A percentile compares a stretch with the other conserved stretches of the same genome.
Conservation (phyloP, 2,888 invertebrate species). For the Agrotis clavis region DNA sequence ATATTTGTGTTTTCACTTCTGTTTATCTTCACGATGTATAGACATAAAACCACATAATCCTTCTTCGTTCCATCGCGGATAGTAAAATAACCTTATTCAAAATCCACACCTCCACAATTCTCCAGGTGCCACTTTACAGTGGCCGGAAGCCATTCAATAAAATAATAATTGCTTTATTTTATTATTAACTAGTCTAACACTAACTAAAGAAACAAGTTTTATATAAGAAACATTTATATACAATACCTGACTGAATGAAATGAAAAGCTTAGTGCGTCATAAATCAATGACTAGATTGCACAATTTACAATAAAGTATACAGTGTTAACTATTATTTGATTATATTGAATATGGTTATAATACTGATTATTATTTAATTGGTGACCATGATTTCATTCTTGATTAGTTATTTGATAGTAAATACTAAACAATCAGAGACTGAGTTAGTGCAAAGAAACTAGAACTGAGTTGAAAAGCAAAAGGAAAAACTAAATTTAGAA, state of each 20-base stretch:
- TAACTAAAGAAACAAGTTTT: not conserved
- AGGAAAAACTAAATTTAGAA: not conserved
- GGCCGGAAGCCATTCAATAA: slow-evolving; percentile 1
- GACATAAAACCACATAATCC: too few species aligned
- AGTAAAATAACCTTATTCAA: not conserved
- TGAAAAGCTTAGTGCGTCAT: slow-evolving; percentile 19
- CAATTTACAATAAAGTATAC: slow-evolving; percentile 39
- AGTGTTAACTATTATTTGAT: slow-evolving; percentile 53
- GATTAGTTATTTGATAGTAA: slow-evolving; percentile 5
- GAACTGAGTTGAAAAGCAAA: rapidly evolving
- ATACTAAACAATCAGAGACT: slow-evolving; percentile 1
- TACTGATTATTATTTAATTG: slow-evolving; percentile 26
- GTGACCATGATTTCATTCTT: not conserved
- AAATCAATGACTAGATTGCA: slow-evolving; percentile 45
- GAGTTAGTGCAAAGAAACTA: not conserved
- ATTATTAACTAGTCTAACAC: not conserved
- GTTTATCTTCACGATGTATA: too few species aligned
- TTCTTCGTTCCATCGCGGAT: too few species aligned
- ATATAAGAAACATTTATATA: slow-evolving; percentile 6
- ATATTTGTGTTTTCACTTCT: too few species aligned
- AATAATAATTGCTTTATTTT: not conserved
- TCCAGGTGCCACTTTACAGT: not conserved
- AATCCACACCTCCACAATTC: not conserved
- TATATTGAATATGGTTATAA: slow-evolving; percentile 44
- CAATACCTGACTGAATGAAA: slow-evolving; percentile 16